Base-by-base conservation (phyloP, 2,888 invertebrate genomes). In the Caenorhabditis sp. region DNA sequence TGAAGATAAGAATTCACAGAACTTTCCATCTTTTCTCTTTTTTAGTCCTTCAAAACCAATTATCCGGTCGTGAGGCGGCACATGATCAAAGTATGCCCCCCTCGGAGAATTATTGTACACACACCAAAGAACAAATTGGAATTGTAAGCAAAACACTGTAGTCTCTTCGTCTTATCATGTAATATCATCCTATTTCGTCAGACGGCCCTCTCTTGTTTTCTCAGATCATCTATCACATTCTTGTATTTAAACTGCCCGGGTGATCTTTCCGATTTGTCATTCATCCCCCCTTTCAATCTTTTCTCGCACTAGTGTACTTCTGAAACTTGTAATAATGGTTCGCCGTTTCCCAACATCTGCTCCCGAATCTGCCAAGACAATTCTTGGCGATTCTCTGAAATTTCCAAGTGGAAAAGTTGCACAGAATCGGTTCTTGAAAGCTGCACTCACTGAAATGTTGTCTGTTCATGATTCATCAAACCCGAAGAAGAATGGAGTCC, bases 361-460 rank as follows among this genome's bases (percentile, higher is more conserved):
- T 51, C 49, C 79, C 47, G 56, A 70, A 31, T 56, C 54, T 19
- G 35, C 49, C 10, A 63, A 63, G n/a, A 49, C 77, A 0, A 38
- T 80, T 68, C 80, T 86, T 16, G 82, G 82, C 6, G 76, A 84
- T 8, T 0, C 22, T 24, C 51, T 86, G 22, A 51, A 66, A 6
- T 84, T 86, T 47, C 75, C 51, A 6, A 80, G 64, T 38, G 86
- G 86, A 22, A 81, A 73, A 51, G 16, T 14, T 0, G 82, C 86
- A 24, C 74, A 76, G 28, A 86, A 84, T 38, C 75, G 86, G 16
- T 82, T 84, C 49, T 28, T 86, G 69, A 86, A 86, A 69, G 86
- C 80, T 0, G 80, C 80, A 19, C 31, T 80, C 6, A 80, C 80
- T 56, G 80, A 80, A 49, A 73, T 72, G 73, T 28, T 80, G 12